Evolutionary conservation across 1,140 invertebrate species (phyloP).

Genomic region (Ganaspis sp.): DNA sequence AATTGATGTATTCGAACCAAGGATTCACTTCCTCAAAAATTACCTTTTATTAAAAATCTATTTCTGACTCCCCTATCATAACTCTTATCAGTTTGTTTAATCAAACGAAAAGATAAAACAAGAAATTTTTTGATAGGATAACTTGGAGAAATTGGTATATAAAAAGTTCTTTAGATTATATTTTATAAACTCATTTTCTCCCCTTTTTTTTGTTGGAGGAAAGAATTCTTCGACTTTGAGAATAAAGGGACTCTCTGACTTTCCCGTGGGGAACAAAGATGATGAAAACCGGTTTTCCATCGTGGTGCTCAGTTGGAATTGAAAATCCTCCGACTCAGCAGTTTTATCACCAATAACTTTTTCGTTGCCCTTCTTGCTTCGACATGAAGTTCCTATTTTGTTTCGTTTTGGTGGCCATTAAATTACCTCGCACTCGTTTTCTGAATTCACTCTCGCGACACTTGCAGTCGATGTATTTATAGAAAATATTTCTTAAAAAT

Average conservation of each 20-base stretch:
- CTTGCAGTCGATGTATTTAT: neutral
- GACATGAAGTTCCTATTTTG: conserved; percentile 22
- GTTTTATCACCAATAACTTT: conserved; percentile 21
- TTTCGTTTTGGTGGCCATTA: conserved; percentile 12
- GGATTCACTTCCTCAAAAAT: neutral
- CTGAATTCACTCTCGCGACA: neutral
- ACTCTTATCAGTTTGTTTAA: conserved; percentile 7
- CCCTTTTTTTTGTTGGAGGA: conserved; percentile 2
- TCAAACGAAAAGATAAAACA: neutral
- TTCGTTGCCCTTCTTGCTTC: conserved; percentile 13
- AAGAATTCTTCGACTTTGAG: conserved; percentile 22
- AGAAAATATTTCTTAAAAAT: conserved; percentile 22
- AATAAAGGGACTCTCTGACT: conserved; percentile 24
- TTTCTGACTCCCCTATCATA: neutral
- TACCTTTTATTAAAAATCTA: neutral
- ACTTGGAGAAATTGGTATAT: neutral
- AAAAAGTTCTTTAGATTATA: conserved; percentile 26
- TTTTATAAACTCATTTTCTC: conserved; percentile 30
- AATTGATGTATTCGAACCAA: neutral
- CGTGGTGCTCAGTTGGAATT: conserved; percentile 24
- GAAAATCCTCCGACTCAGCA: conserved; percentile 21
- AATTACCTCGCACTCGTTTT: conserved; percentile 8
- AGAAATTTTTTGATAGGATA: neutral
- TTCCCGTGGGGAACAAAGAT: conserved; percentile 31
- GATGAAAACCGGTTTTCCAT: conserved; percentile 28